phyloP scores from a whole-genome alignment of 2,797 vertebrate species.

The Tympanoctomys barrerae region DNA sequence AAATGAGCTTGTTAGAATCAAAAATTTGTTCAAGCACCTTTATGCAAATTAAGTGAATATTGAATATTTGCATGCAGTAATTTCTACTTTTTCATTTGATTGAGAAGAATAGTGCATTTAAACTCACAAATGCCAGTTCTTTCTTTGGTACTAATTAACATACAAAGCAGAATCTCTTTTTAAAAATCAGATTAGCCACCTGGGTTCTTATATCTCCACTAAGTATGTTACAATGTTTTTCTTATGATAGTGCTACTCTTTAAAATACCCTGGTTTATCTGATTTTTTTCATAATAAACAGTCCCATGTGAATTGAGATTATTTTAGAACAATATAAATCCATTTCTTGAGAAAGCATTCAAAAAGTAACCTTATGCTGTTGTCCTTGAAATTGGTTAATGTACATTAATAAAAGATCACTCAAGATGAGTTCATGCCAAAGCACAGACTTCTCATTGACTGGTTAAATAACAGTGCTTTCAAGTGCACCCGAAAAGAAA shows the following conservation, averaged over 20 bases:
- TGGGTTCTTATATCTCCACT: constrained; percentile 94
- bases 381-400: constrained; percentile 88
- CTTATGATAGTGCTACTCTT: constrained; percentile 84
- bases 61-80: constrained; percentile 91
- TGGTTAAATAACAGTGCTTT: constrained; percentile 88
- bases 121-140: constrained; percentile 88
- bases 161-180: constrained; percentile 92
- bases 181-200: constrained; percentile 96
- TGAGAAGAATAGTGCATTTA: constrained; percentile 88
- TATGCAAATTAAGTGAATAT: constrained; percentile 97
- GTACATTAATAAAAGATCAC: constrained; percentile 91
- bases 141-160: constrained; percentile 92
- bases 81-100: constrained; percentile 91
- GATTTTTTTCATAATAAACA: constrained; percentile 84
- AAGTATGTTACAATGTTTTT: constrained; percentile 92
- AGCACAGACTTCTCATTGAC: constrained; percentile 88
- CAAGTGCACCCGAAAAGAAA: constrained; percentile 82
- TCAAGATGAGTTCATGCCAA: constrained; percentile 88
- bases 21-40: constrained; percentile 98
- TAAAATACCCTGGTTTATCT: constrained; percentile 85
- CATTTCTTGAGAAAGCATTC: constrained; percentile 83
- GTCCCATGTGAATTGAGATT: constrained; percentile 83
- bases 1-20: constrained; percentile 99
- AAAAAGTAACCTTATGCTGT: constrained; percentile 86
- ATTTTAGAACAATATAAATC: constrained; percentile 81